A percentile compares a stretch with the other conserved stretches of the same genome.
These are phyloP conservation scores for Idris sp. DNA, from an alignment of 1,140 invertebrate genomes.

Conservation along the genomic window DNA sequence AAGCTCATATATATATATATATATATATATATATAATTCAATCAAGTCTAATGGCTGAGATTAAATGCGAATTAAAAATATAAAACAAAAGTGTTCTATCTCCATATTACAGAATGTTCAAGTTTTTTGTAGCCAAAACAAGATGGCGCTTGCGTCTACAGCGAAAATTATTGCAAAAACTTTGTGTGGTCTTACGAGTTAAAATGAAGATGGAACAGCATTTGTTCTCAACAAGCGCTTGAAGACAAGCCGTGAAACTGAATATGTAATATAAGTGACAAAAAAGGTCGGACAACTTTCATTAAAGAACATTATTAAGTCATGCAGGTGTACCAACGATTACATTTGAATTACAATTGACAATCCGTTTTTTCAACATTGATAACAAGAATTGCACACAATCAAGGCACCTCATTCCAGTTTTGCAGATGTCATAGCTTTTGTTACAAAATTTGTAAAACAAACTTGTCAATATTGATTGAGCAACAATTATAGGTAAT, in stretches of 20 bases:
- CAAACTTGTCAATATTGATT: no score
- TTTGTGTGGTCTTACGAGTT: neutral
- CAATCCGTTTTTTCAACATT: constrained; percentile 25
- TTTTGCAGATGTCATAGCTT: neutral
- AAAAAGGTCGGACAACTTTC: constrained; percentile 14
- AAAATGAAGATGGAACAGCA: constrained; percentile 20
- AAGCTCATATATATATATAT: no score
- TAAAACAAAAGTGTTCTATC: constrained; percentile 20
- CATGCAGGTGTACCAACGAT: constrained; percentile 44
- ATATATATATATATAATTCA: no score
- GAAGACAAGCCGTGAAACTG: constrained; percentile 17
- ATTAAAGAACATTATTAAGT: constrained; percentile 27
- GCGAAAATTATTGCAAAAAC: neutral
- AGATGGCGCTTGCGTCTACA: neutral
- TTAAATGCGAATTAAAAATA: no score
- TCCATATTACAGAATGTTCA: constrained; percentile 1
- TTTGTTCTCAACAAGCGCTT: constrained; percentile 10
- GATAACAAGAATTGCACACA: constrained; percentile 15
- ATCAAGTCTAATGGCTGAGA: no score
- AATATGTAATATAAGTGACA: constrained; percentile 45
- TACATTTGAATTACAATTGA: constrained; percentile 27
- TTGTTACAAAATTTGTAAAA: no score
- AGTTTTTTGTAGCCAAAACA: no score
- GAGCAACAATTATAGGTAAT: no score
- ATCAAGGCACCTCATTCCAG: constrained; percentile 22